Evolutionary conservation across 1,140 invertebrate species (phyloP).

Genomic region (Caerostris darwini): DNA sequence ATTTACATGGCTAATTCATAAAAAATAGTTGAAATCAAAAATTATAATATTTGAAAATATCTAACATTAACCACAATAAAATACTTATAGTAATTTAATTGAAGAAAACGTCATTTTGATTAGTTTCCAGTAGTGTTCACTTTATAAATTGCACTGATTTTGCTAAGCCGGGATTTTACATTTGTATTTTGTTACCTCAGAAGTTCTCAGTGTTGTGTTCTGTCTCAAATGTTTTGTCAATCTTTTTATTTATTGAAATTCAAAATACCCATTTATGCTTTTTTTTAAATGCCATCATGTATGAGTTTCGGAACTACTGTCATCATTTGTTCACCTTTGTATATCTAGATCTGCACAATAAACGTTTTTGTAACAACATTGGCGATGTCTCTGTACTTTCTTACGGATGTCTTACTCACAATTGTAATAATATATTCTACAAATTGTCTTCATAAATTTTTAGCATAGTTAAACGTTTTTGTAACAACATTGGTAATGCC

Average conservation of each 20-base stretch:
- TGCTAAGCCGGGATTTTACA: background rate
- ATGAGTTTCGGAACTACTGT: constrained; percentile 13
- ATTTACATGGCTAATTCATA: too few species aligned
- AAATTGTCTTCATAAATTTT: too few species aligned
- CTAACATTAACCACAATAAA: too few species aligned
- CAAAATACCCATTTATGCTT: constrained; percentile 29
- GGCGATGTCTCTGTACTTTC: background rate
- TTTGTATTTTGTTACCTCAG: too few species aligned
- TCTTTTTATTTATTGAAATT: constrained; percentile 57
- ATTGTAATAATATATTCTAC: too few species aligned
- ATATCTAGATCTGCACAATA: constrained; percentile 74
- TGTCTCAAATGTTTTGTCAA: background rate
- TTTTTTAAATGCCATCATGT: background rate
- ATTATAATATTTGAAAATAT: too few species aligned
- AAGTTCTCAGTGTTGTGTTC: background rate
- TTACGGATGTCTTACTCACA: background rate
- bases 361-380: constrained; percentile 68
- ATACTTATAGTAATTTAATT: too few species aligned
- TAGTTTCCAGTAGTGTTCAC: too few species aligned
- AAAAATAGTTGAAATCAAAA: too few species aligned
- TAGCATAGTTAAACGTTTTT: constrained; percentile 76
- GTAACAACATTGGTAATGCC: constrained; percentile 11
- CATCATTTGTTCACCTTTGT: constrained; percentile 72
- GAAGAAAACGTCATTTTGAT: too few species aligned
- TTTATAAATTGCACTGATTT: background rate